Base-by-base conservation (phyloP, 2,797 vertebrate genomes). In the Chromobotia macracanthus region DNA sequence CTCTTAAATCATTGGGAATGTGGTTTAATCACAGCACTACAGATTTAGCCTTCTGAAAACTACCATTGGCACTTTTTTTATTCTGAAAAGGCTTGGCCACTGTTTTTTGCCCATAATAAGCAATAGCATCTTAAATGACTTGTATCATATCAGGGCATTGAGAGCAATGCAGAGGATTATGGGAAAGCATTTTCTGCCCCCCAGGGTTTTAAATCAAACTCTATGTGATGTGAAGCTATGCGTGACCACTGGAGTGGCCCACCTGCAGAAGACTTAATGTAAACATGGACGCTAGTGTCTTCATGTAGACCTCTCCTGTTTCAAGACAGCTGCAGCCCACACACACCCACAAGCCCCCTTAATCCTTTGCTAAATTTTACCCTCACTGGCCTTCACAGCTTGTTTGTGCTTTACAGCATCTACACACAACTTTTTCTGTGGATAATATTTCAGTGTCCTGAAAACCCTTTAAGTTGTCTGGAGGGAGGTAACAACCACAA, bases 301-400 rank as follows among this genome's bases (percentile, higher is more conserved):
- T 91, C 89, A 91, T 89, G 89, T 85, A 83, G 87, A 72, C 82
- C 44, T 88, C 88, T 92, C 91, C 91, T 90, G 91, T 94, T 94
- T 92, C 93, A 87, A 91, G 92, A 94, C 93, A 94, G 93, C 93
- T 94, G 93, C 90, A 89, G 89, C 87, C 89, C 91, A 89, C 85
- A 85, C 88, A 89, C 89, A 51, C 72, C 67, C 67, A 61, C 71
- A 75, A 91, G 92, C 86, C 90, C 79, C 90, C 91, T 91, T 91
- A 91, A 89, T 91, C 89, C 89, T 91, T 90, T 10, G 86, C 86
- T 91, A 90, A 92, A 90, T 90, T 90, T 89, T 84, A 88, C 82
- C 90, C 87, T 85, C 79, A 89, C 88, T 91, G 82, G 89, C 87
- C 91, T 77, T 61, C 90, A 88, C 88, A 88, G 89, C 38, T 90